phyloP scores from a whole-genome alignment of 1,140 invertebrate genomes.

The Choristoneura fumiferana region DNA sequence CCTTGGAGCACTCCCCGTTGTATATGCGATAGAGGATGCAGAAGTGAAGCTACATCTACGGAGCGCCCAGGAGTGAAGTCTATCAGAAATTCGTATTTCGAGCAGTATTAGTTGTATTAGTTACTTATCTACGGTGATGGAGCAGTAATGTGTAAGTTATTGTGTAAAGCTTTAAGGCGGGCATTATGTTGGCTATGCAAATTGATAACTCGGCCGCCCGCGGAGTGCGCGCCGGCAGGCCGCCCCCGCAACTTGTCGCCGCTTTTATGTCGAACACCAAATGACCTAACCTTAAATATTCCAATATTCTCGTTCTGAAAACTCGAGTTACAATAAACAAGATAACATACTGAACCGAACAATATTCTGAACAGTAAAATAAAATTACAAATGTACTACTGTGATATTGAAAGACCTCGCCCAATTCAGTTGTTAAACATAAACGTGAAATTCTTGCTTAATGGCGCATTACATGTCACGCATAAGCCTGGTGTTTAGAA shows the following conservation, averaged over 20 bases:
- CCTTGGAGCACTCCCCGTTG: too few species aligned
- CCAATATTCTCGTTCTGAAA: neutral
- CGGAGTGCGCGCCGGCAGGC: too few species aligned
- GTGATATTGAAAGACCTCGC: neutral
- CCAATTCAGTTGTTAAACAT: neutral
- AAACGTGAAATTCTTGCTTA: constrained; percentile 19
- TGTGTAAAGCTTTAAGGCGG: constrained; percentile 23
- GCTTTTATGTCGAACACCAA: constrained; percentile 26
- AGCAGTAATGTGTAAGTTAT: constrained; percentile 10
- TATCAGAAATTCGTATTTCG: too few species aligned
- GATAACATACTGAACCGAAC: neutral
- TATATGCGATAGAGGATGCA: too few species aligned
- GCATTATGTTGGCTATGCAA: constrained; percentile 29
- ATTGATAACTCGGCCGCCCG: constrained; percentile 30
- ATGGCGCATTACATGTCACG: constrained; percentile 30
- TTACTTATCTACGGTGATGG: neutral
- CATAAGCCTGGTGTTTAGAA: constrained; percentile 34
- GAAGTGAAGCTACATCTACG: too few species aligned
- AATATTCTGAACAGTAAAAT: too few species aligned
- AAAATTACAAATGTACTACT: too few species aligned
- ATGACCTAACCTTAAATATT: neutral
- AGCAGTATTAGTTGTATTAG: too few species aligned
- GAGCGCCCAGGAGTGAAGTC: too few species aligned
- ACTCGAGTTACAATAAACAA: neutral
- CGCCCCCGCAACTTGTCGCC: constrained; percentile 24